Conservation (phyloP, 2,113 vertebrate genomes). For the Otus sunia region DNA sequence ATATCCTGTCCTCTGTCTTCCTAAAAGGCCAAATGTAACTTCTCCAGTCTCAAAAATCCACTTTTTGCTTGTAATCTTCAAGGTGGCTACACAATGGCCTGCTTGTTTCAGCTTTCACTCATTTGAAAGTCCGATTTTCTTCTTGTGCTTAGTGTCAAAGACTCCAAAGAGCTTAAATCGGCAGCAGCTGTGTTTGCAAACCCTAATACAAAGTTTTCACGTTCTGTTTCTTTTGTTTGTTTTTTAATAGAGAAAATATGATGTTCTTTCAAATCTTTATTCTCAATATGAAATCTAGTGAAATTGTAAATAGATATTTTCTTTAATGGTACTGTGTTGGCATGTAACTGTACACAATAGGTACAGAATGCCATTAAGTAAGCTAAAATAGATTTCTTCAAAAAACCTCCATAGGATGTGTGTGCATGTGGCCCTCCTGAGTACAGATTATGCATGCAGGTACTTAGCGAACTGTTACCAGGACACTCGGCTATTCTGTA, state of each 20-base stretch:
- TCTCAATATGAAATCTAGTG: not conserved
- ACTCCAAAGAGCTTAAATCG: not conserved
- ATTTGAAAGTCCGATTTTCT: conserved; percentile 18
- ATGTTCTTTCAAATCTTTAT: not conserved
- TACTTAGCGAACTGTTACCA: not conserved
- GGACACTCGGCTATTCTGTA: not conserved
- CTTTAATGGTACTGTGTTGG: not conserved
- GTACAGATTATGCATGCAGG: not conserved
- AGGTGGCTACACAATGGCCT: not conserved
- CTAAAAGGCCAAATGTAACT: not conserved
- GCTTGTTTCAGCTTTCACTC: not conserved
- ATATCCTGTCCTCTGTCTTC: not conserved
- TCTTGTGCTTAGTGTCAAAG: not conserved
- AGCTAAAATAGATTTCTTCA: not conserved
- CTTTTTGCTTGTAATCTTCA: not conserved
- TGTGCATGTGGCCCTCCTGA: not conserved
- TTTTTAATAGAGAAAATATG: not conserved
- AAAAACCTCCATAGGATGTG: not conserved
- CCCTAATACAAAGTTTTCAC: not conserved
- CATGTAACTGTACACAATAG: not conserved
- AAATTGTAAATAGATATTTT: not conserved
- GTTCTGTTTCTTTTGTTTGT: not conserved
- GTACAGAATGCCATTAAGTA: not conserved
- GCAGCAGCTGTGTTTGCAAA: conserved; percentile 12
- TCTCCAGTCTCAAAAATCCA: not conserved